Conservation (phyloP, 2,113 vertebrate genomes). For the Condylura cristata region DNA sequence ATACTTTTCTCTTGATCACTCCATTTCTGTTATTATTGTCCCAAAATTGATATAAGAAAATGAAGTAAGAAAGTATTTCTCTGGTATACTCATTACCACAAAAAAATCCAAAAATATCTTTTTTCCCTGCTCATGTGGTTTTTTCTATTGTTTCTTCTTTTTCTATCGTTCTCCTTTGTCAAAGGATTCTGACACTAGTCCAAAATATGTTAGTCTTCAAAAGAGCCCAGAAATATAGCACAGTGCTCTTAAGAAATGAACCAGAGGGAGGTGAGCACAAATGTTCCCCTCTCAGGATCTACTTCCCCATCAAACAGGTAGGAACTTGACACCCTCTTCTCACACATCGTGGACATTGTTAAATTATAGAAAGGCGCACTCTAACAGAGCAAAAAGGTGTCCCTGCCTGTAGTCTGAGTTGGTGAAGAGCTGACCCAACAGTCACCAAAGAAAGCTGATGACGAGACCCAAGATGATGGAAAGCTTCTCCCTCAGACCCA, state of each 20-base stretch:
- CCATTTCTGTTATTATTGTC: background rate
- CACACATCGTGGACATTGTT: background rate
- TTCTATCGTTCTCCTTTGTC: background rate
- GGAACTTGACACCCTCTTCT: background rate
- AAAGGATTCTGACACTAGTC: background rate
- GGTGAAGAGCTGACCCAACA: background rate
- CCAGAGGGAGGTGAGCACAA: background rate
- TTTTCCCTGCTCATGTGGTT: background rate
- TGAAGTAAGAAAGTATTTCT: background rate
- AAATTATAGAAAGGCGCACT: background rate
- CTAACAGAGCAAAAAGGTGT: background rate
- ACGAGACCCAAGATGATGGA: rapidly evolving
- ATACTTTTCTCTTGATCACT: background rate
- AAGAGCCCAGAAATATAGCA: background rate
- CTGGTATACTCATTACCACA: background rate
- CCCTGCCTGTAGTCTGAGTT: background rate
- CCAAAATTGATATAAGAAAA: background rate
- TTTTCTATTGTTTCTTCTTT: background rate
- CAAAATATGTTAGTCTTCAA: background rate
- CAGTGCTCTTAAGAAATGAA: background rate
- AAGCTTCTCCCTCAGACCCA: background rate
- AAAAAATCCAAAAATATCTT: background rate
- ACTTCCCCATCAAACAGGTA: background rate
- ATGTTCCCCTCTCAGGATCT: too few relatives aligned
- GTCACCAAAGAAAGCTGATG: background rate